Percentiles rank a stretch among this genome's conserved stretches.
phyloP scores from a whole-genome alignment of 1,140 invertebrate genomes.

The Drosophila parvula region DNA sequence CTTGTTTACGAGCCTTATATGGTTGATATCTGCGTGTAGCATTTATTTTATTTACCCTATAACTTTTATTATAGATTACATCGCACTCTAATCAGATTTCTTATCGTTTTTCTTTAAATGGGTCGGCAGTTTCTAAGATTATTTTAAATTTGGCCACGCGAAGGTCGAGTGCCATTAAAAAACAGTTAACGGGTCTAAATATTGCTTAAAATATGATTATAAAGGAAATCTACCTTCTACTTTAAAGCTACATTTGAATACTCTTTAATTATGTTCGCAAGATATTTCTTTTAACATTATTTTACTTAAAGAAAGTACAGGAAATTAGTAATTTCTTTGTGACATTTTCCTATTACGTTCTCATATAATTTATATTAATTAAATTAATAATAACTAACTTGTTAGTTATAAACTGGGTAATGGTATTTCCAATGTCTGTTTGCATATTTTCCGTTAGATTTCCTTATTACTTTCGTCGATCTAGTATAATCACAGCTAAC shows the following conservation, averaged over 20 bases:
- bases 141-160: not conserved
- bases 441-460: not conserved
- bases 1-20: constrained; percentile 29
- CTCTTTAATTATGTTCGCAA: not conserved
- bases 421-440: not conserved
- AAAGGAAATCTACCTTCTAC: too few species aligned
- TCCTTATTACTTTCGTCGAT: constrained; percentile 8
- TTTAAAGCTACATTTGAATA: not conserved
- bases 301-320: not conserved
- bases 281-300: not conserved
- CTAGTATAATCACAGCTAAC: constrained; percentile 8
- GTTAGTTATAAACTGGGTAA: not conserved
- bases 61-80: not conserved
- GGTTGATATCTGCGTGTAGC: not conserved
- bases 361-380: too few species aligned
- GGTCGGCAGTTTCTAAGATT: constrained; percentile 6
- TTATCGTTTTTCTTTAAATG: constrained; percentile 18
- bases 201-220: not conserved
- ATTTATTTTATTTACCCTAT: not conserved
- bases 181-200: not conserved
- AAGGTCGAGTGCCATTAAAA: not conserved
- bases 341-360: too few species aligned
- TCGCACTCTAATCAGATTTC: constrained; percentile 1
- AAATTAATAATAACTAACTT: too few species aligned
- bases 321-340: too few species aligned